These are phyloP conservation scores for Micropoecilia bifurca DNA, from an alignment of 2,797 vertebrate species.

Conservation along the genomic window DNA sequence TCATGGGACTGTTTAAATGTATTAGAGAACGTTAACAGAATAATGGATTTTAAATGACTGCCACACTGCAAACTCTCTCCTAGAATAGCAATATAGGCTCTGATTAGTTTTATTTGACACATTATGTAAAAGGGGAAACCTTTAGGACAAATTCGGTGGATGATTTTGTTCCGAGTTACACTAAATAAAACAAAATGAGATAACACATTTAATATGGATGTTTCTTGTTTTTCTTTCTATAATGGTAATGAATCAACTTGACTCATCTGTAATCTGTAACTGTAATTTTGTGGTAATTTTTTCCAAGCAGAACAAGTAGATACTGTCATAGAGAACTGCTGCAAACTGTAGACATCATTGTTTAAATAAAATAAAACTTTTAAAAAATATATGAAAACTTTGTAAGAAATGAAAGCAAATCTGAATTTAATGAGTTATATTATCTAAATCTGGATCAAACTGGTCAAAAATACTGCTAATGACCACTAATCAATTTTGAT, in stretches of 20 bases:
- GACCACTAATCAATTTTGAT: background rate
- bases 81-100: conserved; percentile 39
- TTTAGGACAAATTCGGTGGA: conserved; percentile 44
- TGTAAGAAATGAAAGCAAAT: background rate
- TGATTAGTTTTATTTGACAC: conserved; percentile 46
- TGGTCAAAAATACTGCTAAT: background rate
- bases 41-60: conserved; percentile 66
- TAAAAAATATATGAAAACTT: background rate
- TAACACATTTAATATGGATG: conserved; percentile 6
- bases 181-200: conserved; percentile 8
- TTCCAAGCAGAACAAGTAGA: background rate
- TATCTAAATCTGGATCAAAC: background rate
- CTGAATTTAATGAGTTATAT: background rate
- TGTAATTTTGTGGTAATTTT: background rate
- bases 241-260: background rate
- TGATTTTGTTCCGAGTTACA: conserved; percentile 37
- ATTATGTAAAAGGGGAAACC: conserved; percentile 18
- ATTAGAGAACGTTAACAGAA: conserved; percentile 59
- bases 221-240: background rate
- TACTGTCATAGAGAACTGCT: background rate
- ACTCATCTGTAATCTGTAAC: background rate
- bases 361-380: background rate
- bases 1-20: conserved; percentile 63
- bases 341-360: background rate
- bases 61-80: conserved; percentile 21